These are phyloP conservation scores for Meta bourneti DNA, from an alignment of 2,888 invertebrate species.

Conservation along the genomic window DNA sequence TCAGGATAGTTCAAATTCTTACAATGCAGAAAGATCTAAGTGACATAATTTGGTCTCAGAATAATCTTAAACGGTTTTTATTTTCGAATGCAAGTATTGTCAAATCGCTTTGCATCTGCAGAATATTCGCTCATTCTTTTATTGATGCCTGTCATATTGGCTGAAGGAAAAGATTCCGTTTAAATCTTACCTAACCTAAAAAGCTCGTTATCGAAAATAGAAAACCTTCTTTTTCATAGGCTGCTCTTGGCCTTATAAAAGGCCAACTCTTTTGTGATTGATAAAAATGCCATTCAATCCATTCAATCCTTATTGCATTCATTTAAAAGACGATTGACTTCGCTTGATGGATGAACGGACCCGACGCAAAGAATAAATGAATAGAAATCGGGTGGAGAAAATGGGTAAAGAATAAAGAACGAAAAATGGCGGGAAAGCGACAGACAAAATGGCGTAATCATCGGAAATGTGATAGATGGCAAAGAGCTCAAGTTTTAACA, in stretches of 20 bases:
- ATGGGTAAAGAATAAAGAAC: neutral
- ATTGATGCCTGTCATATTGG: too few relatives aligned
- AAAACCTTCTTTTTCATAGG: neutral
- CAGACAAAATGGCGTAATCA: constrained; percentile 36
- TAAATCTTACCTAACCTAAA: too few relatives aligned
- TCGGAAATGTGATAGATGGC: constrained; percentile 43
- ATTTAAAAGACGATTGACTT: constrained; percentile 27
- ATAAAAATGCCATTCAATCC: constrained; percentile 17
- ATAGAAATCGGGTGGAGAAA: constrained; percentile 29
- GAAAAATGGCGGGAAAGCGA: neutral
- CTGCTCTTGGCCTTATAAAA: neutral
- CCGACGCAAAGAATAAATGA: constrained; percentile 21
- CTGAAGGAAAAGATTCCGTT: too few relatives aligned
- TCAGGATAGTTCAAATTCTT: too few relatives aligned
- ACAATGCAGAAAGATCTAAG: too few relatives aligned
- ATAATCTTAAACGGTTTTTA: too few relatives aligned
- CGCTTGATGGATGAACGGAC: neutral
- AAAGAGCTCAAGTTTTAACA: constrained; percentile 24
- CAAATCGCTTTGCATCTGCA: too few relatives aligned
- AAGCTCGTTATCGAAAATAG: neutral
- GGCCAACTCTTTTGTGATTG: neutral
- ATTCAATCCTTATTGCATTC: constrained; percentile 37
- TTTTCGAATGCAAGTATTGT: too few relatives aligned
- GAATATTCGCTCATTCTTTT: too few relatives aligned
- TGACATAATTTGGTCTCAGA: too few relatives aligned